Conservation (phyloP, 1,140 invertebrate genomes). For the Temnothorax nylanderi region DNA sequence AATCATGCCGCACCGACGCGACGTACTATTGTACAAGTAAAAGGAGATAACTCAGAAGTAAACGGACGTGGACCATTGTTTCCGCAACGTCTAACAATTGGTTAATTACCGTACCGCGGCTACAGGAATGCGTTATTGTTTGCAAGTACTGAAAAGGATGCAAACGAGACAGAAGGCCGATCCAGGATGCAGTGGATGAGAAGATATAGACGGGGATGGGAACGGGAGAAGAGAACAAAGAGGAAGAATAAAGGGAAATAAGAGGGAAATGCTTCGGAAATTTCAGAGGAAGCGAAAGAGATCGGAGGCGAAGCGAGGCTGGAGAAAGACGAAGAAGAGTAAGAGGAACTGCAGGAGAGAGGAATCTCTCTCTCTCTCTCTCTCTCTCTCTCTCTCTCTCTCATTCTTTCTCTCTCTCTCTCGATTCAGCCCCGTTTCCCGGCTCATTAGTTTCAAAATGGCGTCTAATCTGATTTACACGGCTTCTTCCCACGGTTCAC, state of each 20-base stretch:
- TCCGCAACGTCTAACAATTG: slow-evolving; percentile 40
- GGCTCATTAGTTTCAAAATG: slow-evolving; percentile 55
- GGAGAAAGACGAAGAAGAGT: neutral
- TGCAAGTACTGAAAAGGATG: slow-evolving; percentile 46
- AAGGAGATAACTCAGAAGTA: slow-evolving; percentile 2
- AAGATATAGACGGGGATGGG: neutral
- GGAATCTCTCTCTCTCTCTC: neutral
- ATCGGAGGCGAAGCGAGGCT: slow-evolving; percentile 1
- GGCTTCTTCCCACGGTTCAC: slow-evolving; percentile 31
- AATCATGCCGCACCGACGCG: neutral
- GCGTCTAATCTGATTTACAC: slow-evolving; percentile 55
- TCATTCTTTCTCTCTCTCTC: neutral
- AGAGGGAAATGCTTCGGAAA: slow-evolving; percentile 26
- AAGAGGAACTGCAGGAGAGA: neutral
- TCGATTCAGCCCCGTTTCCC: slow-evolving; percentile 39
- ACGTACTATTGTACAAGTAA: slow-evolving; percentile 15
- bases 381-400: neutral
- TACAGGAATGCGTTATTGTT: slow-evolving; percentile 54
- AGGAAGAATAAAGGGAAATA: slow-evolving; percentile 34
- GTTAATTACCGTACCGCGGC: slow-evolving; percentile 41
- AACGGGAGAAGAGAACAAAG: slow-evolving; percentile 17
- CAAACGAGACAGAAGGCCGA: slow-evolving; percentile 17
- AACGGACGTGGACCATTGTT: slow-evolving; percentile 36
- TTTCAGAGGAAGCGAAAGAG: slow-evolving; percentile 27
- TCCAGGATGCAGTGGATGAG: slow-evolving; percentile 32